Evolutionary conservation across 2,888 invertebrate species (phyloP), one percentile per base, ranked within the genome.

Genomic region (Nasonovia ribisnigri): DNA sequence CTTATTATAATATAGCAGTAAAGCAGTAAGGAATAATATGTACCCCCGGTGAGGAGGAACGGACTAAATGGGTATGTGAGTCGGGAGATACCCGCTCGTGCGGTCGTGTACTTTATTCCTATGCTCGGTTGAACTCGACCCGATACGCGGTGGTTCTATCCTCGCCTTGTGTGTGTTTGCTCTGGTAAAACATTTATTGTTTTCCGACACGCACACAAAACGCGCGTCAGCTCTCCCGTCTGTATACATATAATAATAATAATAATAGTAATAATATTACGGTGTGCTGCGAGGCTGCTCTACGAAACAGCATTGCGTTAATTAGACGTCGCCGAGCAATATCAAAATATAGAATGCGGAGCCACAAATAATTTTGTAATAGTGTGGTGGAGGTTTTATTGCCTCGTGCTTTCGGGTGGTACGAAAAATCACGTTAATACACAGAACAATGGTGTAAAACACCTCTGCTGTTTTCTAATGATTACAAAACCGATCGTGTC

Each of bases 141-240:
- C 8, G 84, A 91, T 43, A 91, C 77, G 3, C 20, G 20, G 67
- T 67, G n/a, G 16, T 67, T 67, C 29, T 91, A 84, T 84, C 51
- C 43, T 91, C n/a, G 88, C 46, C 5, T 86, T 42, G 84, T 91
- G 86, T 54, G 54, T 54, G 54, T 92, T 92, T 92, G 48, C 86
- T 92, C 92, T 48, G 92, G 36, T 87, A 87, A 48, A 60, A 87
- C 60, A 48, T 48, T 92, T 91, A 84, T 91, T 84, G 84, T 91
- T 84, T 91, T 91, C 84, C 29, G 42, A 51, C 51, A 91, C 54
- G 54, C 57, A 77, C 36, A 60, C 29, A 8, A 46, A 84, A 86
- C 51, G 13, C 57, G 26, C 43, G 20, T 24, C 86, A 0, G 29
- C 29, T 20, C 48, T 20, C n/a, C n/a, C n/a, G 42, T 48, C 86